phyloP scores from a whole-genome alignment of 2,113 vertebrate genomes.

The Oceanites oceanicus region DNA sequence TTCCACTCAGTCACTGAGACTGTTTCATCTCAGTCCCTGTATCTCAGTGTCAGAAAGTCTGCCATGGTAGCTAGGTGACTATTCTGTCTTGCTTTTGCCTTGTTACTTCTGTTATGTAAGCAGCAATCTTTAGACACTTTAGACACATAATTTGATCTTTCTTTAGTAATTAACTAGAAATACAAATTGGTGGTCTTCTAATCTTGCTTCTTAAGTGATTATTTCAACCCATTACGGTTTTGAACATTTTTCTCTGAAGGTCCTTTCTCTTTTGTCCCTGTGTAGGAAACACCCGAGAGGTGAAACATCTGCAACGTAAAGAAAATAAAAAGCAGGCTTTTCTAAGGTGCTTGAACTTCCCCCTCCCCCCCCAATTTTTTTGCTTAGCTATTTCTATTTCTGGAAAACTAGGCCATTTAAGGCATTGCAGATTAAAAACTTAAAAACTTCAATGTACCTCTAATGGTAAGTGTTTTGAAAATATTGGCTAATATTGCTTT shows the following conservation, averaged over 20 bases:
- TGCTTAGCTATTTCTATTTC: not conserved
- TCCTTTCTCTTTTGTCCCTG: not conserved
- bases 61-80: not conserved
- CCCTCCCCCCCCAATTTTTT: too few relatives aligned
- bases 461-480: not conserved
- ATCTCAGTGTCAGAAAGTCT: not conserved
- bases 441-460: accelerated
- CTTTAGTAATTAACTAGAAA: not conserved
- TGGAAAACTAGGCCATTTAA: not conserved
- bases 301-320: not conserved
- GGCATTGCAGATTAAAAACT: not conserved
- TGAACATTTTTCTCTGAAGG: not conserved
- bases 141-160: not conserved
- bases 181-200: not conserved
- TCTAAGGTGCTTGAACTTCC: not conserved
- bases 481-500: not conserved
- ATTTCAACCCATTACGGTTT: not conserved
- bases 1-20: not conserved
- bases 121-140: not conserved
- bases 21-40: not conserved
- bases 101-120: not conserved
- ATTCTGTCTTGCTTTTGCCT: not conserved
- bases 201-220: not conserved
- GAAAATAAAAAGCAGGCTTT: not conserved
- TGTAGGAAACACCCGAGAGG: not conserved